phyloP scores from a whole-genome alignment of 2,888 invertebrate species.

The Diloba caeruleocephala region DNA sequence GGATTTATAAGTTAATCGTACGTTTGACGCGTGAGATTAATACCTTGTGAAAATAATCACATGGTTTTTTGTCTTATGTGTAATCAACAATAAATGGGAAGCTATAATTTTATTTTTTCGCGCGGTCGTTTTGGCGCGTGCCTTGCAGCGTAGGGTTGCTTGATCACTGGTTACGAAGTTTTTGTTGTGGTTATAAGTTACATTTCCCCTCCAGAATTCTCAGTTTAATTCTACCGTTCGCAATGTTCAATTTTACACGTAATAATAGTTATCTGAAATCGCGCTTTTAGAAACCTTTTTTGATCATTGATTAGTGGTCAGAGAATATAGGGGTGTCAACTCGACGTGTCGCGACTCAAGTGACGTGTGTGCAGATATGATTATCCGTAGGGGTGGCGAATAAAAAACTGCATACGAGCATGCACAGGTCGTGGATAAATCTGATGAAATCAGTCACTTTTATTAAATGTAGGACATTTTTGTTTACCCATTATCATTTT shows the following conservation, averaged over 20 bases:
- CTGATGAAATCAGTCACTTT: conserved; percentile 53
- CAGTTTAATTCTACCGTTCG: conserved; percentile 32
- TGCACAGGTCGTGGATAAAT: conserved; percentile 57
- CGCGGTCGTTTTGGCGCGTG: conserved; percentile 66
- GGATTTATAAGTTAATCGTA: conserved; percentile 74
- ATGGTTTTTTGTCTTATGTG: conserved; percentile 64
- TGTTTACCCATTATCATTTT: neutral
- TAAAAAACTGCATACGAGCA: conserved; percentile 67
- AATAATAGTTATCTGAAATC: conserved; percentile 58
- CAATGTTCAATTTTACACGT: conserved; percentile 56
- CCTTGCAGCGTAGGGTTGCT: conserved; percentile 64
- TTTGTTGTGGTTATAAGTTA: conserved; percentile 85
- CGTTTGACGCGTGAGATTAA: conserved; percentile 68
- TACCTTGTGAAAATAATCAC: conserved; percentile 72
- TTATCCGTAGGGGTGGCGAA: conserved; percentile 71
- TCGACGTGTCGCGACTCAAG: conserved; percentile 68
- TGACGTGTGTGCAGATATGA: conserved; percentile 84
- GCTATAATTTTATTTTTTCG: conserved; percentile 68
- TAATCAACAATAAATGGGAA: conserved; percentile 68
- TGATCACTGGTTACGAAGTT: conserved; percentile 69
- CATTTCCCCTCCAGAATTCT: conserved; percentile 53
- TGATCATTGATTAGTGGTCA: conserved; percentile 78
- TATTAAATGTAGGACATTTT: neutral
- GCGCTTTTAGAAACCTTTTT: conserved; percentile 43
- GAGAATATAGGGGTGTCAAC: conserved; percentile 72